phyloP scores from a whole-genome alignment of 2,888 invertebrate species.

The Amaurobius ferox region DNA sequence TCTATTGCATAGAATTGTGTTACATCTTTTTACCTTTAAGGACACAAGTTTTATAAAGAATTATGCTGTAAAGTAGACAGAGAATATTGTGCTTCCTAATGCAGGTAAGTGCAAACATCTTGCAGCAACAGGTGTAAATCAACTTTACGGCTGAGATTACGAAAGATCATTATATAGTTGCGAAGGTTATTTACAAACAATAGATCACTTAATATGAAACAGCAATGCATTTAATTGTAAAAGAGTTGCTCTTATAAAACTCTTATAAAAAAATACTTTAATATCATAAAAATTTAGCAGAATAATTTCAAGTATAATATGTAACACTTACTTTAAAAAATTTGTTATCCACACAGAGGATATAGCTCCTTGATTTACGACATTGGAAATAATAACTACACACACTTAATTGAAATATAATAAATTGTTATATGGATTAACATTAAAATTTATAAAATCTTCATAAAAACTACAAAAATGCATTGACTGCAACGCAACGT shows the following conservation, averaged over 20 bases:
- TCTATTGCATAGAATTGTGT: too few species aligned
- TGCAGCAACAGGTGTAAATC: constrained; percentile 53
- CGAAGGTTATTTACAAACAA: constrained; percentile 17
- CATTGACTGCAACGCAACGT: background rate
- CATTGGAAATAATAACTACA: background rate
- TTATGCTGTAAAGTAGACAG: too few species aligned
- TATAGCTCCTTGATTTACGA: background rate
- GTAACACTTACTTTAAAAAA: background rate
- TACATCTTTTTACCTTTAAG: too few species aligned
- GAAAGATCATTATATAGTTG: constrained; percentile 26
- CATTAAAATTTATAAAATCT: background rate
- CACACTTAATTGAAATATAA: background rate
- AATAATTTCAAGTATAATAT: background rate
- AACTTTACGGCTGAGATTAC: constrained; percentile 34
- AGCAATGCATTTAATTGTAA: background rate
- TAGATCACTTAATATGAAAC: background rate
- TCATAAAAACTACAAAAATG: background rate
- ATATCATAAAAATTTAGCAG: background rate
- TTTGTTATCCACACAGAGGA: background rate
- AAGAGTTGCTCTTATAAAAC: background rate
- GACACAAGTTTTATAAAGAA: too few species aligned
- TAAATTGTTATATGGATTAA: background rate
- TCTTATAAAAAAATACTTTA: background rate
- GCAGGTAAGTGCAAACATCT: constrained; percentile 4
- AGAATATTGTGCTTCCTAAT: background rate